Evolutionary conservation across 2,888 invertebrate species (phyloP), one percentile per base, ranked within the genome.

Genomic region (Pegoplata infirma): DNA sequence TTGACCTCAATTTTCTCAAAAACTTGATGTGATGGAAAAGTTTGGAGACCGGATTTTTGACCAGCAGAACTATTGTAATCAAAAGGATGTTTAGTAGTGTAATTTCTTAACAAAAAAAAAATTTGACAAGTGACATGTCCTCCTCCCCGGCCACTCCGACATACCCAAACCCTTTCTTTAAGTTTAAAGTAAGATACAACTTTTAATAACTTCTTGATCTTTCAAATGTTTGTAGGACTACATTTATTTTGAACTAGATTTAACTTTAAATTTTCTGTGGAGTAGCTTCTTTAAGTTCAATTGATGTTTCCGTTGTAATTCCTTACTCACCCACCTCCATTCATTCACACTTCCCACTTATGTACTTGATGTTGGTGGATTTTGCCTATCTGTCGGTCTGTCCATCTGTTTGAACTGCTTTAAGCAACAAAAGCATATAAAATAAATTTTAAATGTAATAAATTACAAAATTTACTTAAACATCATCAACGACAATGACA

Each of bases 271-370:
- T 1, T 32, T 32, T n/a, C n/a, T n/a, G n/a, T n/a, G 12, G 32
- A 2, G 5, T 32, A 40, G n/a, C 36, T 40, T 40, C 36, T 40
- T 67, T 53, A 59, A 44, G 16, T 63, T 75, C 61, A 79, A 79
- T 75, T 75, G 64, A 19, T 53, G 67, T 75, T 75, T 79, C 75
- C 79, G 79, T 63, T 49, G 36, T n/a, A 5, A 32, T n/a, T n/a
- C n/a, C n/a, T 44, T 14, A 44, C 17, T 21, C 21, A 56, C 56
- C 12, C 21, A 56, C 56, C 12, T n/a, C 21, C 21, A 8, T 12
- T 17, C 10, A 8, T 4, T 19, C 12, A 12, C 12, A 21, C 19
- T 19, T 21, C n/a, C 1, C 36, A 17, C 56, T 19, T 12, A 4
- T 19, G 16, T 21, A 8, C 23, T 7, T 14, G 36, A n/a, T 40